Evolutionary conservation across 2,113 vertebrate species (phyloP).

Genomic region (Nothobranchius furzeri): DNA sequence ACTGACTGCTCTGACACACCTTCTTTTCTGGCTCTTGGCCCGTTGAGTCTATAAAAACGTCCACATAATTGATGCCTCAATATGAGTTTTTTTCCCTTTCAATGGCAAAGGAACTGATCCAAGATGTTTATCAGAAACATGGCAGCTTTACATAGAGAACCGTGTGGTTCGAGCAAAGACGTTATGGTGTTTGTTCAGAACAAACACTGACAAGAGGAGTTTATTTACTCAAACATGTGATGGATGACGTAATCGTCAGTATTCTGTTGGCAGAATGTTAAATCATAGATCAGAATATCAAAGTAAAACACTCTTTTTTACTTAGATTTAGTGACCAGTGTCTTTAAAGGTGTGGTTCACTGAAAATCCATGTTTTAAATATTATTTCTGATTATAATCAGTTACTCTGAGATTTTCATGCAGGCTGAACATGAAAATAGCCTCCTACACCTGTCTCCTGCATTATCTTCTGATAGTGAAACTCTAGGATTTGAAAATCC

Average conservation of each 20-base stretch:
- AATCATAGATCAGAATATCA: slow-evolving; percentile 23
- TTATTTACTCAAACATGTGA: slow-evolving; percentile 63
- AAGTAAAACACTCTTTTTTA: neutral
- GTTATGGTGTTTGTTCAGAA: slow-evolving; percentile 60
- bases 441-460: too few relatives aligned
- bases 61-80: slow-evolving; percentile 74
- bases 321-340: neutral
- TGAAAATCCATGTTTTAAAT: too few relatives aligned
- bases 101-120: slow-evolving; percentile 57
- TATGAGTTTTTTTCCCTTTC: slow-evolving; percentile 57
- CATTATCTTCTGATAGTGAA: too few relatives aligned
- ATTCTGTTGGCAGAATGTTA: slow-evolving; percentile 49
- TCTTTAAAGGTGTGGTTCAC: too few relatives aligned
- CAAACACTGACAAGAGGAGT: slow-evolving; percentile 59
- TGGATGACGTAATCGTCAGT: slow-evolving; percentile 26
- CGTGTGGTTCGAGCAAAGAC: slow-evolving; percentile 43
- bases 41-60: slow-evolving; percentile 69
- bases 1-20: slow-evolving; percentile 67
- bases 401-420: too few relatives aligned
- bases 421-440: too few relatives aligned
- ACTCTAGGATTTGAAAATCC: too few relatives aligned
- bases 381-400: too few relatives aligned
- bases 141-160: slow-evolving; percentile 45
- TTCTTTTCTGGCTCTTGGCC: slow-evolving; percentile 73
- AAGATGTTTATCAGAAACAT: slow-evolving; percentile 70